phyloP scores from a whole-genome alignment of 2,113 vertebrate genomes.

The Chaetorhynchus papuensis region DNA sequence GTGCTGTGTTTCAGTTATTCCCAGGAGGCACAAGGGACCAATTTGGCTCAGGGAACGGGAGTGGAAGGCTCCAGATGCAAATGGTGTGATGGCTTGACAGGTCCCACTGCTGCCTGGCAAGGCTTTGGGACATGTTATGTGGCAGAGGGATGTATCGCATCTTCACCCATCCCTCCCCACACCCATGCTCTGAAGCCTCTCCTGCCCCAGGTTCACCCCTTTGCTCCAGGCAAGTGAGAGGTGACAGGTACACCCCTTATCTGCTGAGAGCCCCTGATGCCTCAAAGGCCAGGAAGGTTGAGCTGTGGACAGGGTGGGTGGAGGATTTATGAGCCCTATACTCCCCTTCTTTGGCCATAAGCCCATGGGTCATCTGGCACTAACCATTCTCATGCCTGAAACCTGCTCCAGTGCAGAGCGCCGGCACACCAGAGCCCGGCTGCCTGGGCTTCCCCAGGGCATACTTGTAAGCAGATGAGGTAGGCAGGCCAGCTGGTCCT shows the following conservation, averaged over 20 bases:
- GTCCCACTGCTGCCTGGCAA: not conserved
- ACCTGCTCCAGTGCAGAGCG: not conserved
- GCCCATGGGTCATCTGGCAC: fast-evolving
- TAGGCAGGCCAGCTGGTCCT: not conserved
- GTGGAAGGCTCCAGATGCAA: conserved; percentile 7
- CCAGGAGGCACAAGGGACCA: not conserved
- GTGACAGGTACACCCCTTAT: not conserved
- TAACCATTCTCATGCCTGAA: not conserved
- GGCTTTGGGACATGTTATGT: not conserved
- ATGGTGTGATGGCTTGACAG: not conserved
- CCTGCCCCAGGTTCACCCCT: not conserved
- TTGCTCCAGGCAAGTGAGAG: not conserved
- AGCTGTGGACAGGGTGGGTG: not conserved
- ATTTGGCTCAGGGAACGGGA: not conserved
- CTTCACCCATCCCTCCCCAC: not conserved
- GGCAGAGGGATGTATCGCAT: not conserved
- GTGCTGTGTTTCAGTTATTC: not conserved
- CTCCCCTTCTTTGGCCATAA: not conserved
- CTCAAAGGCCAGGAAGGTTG: not conserved
- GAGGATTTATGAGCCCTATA: not conserved
- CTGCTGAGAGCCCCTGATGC: not conserved
- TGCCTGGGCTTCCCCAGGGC: not conserved
- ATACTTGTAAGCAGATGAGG: not conserved
- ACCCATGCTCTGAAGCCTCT: not conserved
- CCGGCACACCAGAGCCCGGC: fast-evolving